Base-by-base conservation (phyloP, 1,140 invertebrate genomes). In the Phthorimaea operculella region DNA sequence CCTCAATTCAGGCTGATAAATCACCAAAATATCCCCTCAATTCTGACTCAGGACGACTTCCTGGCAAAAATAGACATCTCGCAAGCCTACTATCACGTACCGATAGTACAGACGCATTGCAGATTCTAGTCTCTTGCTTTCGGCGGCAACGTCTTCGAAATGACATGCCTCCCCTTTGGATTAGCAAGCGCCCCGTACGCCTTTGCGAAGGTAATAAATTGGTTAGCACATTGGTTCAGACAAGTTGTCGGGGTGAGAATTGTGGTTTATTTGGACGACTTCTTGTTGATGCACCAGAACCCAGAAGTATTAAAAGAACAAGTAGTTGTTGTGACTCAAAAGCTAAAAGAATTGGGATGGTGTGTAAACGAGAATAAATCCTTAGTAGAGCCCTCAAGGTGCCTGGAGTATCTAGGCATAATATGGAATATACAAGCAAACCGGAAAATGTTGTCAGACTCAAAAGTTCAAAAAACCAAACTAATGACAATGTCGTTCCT, bases 81-180 rank as follows among this genome's bases (percentile, higher is more conserved):
- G n/a, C n/a, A 67, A 64, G n/a, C n/a, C n/a, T n/a, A 82, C 57
- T 88, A 88, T 66, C 66, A 87, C 56, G 28, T 64, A 10, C 52
- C 55, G 28, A 55, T 67, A 33, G 55, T 51, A 10, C 10, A 54
- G 14, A 17, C 51, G 6, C 58, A 66, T 49, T 52, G 57, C 14
- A 33, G 63, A 5, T 65, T 59, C 39, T 50, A 66, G 11, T 49
- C n/a, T n/a, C n/a, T n/a, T n/a, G n/a, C n/a, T n/a, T n/a, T n/a
- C n/a, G n/a, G n/a, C n/a, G n/a, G n/a, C n/a, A n/a, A n/a, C n/a
- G n/a, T n/a, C n/a, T n/a, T n/a, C n/a, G n/a, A n/a, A n/a, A n/a
- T n/a, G n/a, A 68, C 61, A 0, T 58, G 63, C 28, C 54, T 71
- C 4, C 63, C 68, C 9, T 71, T 71, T 55, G 59, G 63, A 4